Conservation (phyloP, 2,888 invertebrate species). For the Eueremaeus valkanovi region DNA sequence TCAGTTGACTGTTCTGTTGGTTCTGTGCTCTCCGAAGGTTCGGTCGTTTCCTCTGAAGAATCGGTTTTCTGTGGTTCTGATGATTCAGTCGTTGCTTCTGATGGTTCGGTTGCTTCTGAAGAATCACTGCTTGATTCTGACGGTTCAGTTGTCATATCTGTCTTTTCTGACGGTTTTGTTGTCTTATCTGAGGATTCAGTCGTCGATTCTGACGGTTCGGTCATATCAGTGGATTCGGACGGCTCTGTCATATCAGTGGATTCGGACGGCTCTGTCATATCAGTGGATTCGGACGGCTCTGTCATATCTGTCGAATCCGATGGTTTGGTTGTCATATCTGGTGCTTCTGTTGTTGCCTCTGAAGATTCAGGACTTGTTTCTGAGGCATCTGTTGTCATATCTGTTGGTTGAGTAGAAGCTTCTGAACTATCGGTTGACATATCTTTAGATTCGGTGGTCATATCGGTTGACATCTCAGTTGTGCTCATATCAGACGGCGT, state of each 20-base stretch:
- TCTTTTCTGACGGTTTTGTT: background rate
- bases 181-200: background rate
- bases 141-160: background rate
- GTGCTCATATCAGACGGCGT: background rate
- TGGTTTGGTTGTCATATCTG: slow-evolving; percentile 14
- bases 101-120: slow-evolving; percentile 1
- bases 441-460: background rate
- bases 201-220: background rate
- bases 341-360: background rate
- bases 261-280: background rate
- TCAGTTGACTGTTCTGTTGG: background rate
- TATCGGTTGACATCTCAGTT: background rate
- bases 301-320: slow-evolving; percentile 18
- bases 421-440: background rate
- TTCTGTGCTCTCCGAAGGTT: background rate
- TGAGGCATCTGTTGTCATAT: background rate
- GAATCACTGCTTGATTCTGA: background rate
- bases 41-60: background rate
- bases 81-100: background rate
- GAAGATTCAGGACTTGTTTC: background rate
- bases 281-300: background rate
- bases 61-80: background rate
- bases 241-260: background rate
- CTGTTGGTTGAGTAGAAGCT: background rate
- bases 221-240: background rate